These are phyloP conservation scores for Sycophaga agraensis DNA, from an alignment of 1,140 invertebrate genomes.

Conservation along the genomic window DNA sequence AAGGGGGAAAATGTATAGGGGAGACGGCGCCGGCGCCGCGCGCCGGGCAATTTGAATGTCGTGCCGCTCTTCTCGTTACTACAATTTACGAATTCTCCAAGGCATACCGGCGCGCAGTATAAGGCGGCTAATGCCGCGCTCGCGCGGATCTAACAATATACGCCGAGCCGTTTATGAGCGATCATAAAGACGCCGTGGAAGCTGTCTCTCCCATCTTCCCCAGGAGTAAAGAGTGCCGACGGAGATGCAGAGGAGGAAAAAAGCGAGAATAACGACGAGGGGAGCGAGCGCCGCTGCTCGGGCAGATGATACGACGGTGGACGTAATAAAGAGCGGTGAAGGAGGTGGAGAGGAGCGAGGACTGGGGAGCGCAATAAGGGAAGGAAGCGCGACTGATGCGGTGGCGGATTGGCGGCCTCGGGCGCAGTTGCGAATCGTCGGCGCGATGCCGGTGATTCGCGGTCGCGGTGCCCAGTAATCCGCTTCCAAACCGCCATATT, in stretches of 20 bases:
- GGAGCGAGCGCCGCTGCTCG: conserved; percentile 21
- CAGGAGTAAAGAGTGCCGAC: background rate
- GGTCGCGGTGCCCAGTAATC: conserved; percentile 57
- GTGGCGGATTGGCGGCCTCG: conserved; percentile 58
- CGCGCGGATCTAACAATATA: background rate
- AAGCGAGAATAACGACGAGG: conserved; percentile 14
- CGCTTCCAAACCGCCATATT: conserved; percentile 48
- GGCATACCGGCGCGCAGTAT: background rate
- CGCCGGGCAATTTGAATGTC: conserved; percentile 26
- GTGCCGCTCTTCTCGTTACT: conserved; percentile 41
- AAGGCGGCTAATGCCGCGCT: no score
- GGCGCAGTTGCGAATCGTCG: conserved; percentile 56
- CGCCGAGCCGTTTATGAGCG: conserved; percentile 19
- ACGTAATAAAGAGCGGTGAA: conserved; percentile 12
- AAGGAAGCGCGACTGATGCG: conserved; percentile 27
- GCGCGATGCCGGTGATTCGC: conserved; percentile 59
- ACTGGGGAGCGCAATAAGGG: background rate
- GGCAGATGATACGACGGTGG: conserved; percentile 24
- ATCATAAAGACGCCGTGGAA: conserved; percentile 26
- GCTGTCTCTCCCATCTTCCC: background rate
- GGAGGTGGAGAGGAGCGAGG: conserved; percentile 18
- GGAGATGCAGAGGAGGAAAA: conserved; percentile 1
- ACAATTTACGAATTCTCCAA: conserved; percentile 49
- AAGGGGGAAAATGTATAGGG: background rate
- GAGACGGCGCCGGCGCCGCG: conserved; percentile 6